Conservation (phyloP, 2,888 invertebrate genomes). For the Copidosoma aretas region DNA sequence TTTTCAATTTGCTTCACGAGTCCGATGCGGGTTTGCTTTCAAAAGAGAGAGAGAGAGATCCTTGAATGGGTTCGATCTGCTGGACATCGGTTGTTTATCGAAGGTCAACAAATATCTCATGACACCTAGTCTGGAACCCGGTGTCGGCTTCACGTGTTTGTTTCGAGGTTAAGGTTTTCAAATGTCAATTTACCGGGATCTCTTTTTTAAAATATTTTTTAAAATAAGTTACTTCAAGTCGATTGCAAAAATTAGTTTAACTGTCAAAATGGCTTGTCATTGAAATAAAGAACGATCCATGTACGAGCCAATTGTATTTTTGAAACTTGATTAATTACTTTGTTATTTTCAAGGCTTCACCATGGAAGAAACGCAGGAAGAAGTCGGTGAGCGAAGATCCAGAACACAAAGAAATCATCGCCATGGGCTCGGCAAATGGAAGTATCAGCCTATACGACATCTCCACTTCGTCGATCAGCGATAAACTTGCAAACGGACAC, state of each 20-base stretch:
- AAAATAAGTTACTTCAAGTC: no score
- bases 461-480: conserved; percentile 60
- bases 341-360: conserved; percentile 60
- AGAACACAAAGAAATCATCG: conserved; percentile 66
- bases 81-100: not conserved
- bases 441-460: conserved; percentile 73
- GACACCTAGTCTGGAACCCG: not conserved
- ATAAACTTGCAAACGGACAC: conserved; percentile 61
- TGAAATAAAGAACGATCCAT: not conserved
- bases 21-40: no score
- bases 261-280: no score
- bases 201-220: no score
- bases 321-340: not conserved
- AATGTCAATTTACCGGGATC: not conserved
- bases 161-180: conserved; percentile 36
- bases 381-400: conserved; percentile 56
- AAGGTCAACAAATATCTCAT: not conserved
- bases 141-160: conserved; percentile 20
- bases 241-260: no score
- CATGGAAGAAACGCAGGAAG: conserved; percentile 65
- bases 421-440: conserved; percentile 77
- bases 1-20: no score
- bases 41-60: no score
- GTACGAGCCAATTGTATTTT: not conserved
- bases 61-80: not conserved